These are phyloP conservation scores for Knipowitschia caucasica DNA, from an alignment of 2,797 vertebrate species.

Conservation along the genomic window DNA sequence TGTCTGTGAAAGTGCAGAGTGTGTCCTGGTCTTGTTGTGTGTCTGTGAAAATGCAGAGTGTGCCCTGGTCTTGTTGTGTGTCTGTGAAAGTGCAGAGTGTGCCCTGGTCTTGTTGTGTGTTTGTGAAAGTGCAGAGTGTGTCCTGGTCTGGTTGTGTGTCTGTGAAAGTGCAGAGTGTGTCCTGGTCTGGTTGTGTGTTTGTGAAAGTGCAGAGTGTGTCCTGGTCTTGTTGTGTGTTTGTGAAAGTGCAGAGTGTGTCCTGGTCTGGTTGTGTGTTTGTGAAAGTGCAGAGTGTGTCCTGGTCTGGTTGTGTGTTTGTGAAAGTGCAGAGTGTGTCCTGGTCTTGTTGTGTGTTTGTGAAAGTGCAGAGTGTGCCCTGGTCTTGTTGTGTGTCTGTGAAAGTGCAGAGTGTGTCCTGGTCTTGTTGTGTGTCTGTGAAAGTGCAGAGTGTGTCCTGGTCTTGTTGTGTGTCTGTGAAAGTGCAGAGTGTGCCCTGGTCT, in stretches of 20 bases:
- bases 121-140: constrained; percentile 31
- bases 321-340: too few relatives aligned
- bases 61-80: constrained; percentile 5
- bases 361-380: constrained; percentile 30
- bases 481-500: too few relatives aligned
- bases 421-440: constrained; percentile 15
- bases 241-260: too few relatives aligned
- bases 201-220: constrained; percentile 31
- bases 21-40: too few relatives aligned
- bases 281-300: constrained; percentile 31
- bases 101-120: too few relatives aligned
- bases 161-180: too few relatives aligned
- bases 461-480: neutral
- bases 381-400: constrained; percentile 2
- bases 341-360: constrained; percentile 10
- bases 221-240: constrained; percentile 2
- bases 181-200: constrained; percentile 6
- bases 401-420: too few relatives aligned
- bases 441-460: constrained; percentile 28
- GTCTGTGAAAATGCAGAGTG: constrained; percentile 31
- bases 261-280: constrained; percentile 7
- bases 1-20: too few relatives aligned
- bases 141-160: constrained; percentile 2
- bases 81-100: too few relatives aligned
- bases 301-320: constrained; percentile 4